phyloP scores from a whole-genome alignment of 2,888 invertebrate species.

The Slavum lentiscoides region DNA sequence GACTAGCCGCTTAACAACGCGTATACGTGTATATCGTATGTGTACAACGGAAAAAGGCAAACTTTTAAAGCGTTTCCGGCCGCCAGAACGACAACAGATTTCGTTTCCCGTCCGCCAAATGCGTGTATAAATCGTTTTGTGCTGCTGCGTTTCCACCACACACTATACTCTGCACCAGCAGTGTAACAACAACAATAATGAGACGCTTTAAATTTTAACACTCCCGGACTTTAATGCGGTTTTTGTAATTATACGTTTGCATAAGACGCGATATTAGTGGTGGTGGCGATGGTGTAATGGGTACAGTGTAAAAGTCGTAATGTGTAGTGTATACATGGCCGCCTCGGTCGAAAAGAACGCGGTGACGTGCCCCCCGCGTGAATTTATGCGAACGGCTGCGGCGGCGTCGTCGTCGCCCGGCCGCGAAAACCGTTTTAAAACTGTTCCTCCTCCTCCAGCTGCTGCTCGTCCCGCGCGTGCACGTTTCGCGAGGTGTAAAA shows the following conservation, averaged over 20 bases:
- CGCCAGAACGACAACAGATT: background rate
- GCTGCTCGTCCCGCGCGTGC: no score
- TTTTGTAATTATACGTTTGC: constrained; percentile 21
- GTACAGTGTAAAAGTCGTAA: no score
- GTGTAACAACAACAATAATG: background rate
- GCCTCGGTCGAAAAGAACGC: constrained; percentile 30
- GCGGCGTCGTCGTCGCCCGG: constrained; percentile 23
- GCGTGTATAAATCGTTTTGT: constrained; percentile 18
- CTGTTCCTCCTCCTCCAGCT: constrained; percentile 6
- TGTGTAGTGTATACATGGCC: background rate
- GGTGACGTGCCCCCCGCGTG: background rate
- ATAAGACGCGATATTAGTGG: background rate
- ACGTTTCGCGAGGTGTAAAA: constrained; percentile 40
- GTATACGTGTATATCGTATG: no score
- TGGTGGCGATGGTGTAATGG: no score
- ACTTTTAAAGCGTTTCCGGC: background rate
- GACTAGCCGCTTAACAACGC: no score
- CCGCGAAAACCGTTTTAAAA: constrained; percentile 13
- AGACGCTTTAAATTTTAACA: background rate
- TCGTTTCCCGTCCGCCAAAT: background rate
- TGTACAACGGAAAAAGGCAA: no score
- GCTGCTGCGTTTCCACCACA: background rate
- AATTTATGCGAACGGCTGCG: constrained; percentile 48
- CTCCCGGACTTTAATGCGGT: constrained; percentile 4
- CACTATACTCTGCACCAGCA: background rate